Percentiles rank a stretch among this genome's conserved stretches.
Evolutionary conservation across 2,113 vertebrate species (phyloP).

Genomic region (Peromyscus californicus): DNA sequence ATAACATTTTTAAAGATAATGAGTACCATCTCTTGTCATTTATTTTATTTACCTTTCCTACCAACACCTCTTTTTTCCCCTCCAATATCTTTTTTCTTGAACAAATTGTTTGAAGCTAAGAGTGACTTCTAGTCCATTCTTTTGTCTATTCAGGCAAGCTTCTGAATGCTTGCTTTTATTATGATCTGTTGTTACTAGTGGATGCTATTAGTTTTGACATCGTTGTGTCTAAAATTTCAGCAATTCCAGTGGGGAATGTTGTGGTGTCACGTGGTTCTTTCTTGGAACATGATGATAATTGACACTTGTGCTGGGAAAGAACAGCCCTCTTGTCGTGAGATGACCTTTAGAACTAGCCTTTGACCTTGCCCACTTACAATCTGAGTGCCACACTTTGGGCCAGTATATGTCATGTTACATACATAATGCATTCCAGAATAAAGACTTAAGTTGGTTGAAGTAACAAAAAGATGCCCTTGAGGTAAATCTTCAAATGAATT

Average conservation of each 20-base stretch:
- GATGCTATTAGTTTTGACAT: constrained; percentile 30
- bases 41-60: neutral
- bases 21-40: neutral
- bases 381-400: neutral
- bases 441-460: neutral
- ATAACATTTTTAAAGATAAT: neutral
- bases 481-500: constrained; percentile 51
- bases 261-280: neutral
- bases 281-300: constrained; percentile 19
- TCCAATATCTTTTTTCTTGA: neutral
- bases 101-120: neutral
- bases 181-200: neutral
- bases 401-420: neutral
- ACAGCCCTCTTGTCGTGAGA: constrained; percentile 53
- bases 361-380: constrained; percentile 37
- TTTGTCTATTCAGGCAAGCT: neutral
- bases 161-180: neutral
- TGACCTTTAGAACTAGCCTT: constrained; percentile 53
- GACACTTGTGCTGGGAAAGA: constrained; percentile 65
- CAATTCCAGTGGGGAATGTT: neutral
- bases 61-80: neutral
- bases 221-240: neutral
- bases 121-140: neutral
- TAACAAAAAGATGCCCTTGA: constrained; percentile 22
- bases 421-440: constrained; percentile 41